Percentiles rank a stretch among this genome's conserved stretches.
Evolutionary conservation across 2,797 vertebrate species (phyloP).

Genomic region (Alosa sapidissima): DNA sequence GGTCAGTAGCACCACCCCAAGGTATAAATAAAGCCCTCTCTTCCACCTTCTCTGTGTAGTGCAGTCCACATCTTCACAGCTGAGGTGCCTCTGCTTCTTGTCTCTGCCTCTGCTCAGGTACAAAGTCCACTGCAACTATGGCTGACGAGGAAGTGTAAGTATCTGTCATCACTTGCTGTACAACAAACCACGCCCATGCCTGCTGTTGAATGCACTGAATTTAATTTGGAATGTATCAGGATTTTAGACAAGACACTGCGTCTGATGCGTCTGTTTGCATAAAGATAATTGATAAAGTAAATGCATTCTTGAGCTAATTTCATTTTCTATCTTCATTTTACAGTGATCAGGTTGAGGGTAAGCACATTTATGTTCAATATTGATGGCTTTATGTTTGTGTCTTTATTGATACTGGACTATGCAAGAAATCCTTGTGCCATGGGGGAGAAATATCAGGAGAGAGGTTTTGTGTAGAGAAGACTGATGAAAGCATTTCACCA

Average conservation of each 20-base stretch:
- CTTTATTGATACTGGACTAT: background rate
- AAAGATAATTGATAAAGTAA: background rate
- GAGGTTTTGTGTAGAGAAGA: background rate
- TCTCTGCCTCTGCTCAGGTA: conserved; percentile 65
- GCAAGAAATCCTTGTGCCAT: background rate
- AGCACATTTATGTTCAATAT: conserved; percentile 62
- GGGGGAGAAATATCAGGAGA: background rate
- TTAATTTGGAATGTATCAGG: background rate
- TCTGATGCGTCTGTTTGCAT: background rate
- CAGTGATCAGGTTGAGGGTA: conserved; percentile 89
- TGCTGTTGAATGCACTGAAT: background rate
- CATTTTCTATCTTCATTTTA: conserved; percentile 47
- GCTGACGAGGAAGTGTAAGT: conserved; percentile 96
- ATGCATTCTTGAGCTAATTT: conserved; percentile 26
- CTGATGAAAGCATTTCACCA: background rate
- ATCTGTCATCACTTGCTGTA: conserved; percentile 29
- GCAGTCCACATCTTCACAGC: conserved; percentile 37
- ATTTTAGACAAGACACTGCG: background rate
- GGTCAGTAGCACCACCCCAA: conserved; percentile 45
- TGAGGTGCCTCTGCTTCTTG: conserved; percentile 39
- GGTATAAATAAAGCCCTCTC: conserved; percentile 60
- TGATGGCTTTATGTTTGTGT: background rate
- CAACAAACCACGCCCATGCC: background rate
- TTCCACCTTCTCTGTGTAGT: background rate
- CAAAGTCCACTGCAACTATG: conserved; percentile 82